Percentiles rank a stretch among this genome's conserved stretches.
phyloP scores from a whole-genome alignment of 2,797 vertebrate genomes.

The Salmo trutta region DNA sequence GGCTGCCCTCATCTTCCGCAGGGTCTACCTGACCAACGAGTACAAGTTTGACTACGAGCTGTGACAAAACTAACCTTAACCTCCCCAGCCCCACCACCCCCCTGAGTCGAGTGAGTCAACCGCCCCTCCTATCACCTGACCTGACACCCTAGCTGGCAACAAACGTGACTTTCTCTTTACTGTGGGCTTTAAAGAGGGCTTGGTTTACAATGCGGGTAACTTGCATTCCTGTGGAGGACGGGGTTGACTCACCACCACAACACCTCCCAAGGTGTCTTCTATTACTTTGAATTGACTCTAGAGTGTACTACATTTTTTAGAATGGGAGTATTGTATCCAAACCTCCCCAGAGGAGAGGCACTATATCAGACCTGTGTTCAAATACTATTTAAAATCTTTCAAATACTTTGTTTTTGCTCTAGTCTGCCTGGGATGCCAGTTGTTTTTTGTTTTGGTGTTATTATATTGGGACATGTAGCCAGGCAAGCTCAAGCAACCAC shows the following conservation, averaged over 20 bases:
- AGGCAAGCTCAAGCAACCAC: too few relatives aligned
- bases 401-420: too few relatives aligned
- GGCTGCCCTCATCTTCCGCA: constrained; percentile 92
- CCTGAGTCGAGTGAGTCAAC: constrained; percentile 69
- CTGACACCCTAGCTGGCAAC: not conserved
- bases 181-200: constrained; percentile 14
- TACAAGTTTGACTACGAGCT: constrained; percentile 93
- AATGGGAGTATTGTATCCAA: constrained; percentile 36
- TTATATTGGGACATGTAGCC: too few relatives aligned
- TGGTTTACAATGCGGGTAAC: constrained; percentile 23
- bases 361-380: too few relatives aligned
- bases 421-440: too few relatives aligned
- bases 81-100: constrained; percentile 75
- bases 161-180: constrained; percentile 2
- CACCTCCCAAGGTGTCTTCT: constrained; percentile 45
- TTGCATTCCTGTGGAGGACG: constrained; percentile 51
- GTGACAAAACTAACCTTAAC: constrained; percentile 57
- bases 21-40: constrained; percentile 92
- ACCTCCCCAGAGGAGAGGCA: constrained; percentile 19
- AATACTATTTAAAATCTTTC: too few relatives aligned
- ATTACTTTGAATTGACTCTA: constrained; percentile 48
- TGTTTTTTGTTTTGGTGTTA: too few relatives aligned
- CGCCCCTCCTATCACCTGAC: too few relatives aligned
- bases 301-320: constrained; percentile 28
- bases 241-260: constrained; percentile 11